phyloP scores from a whole-genome alignment of 30 jellyfish, hydroid and myxozoan species.

The Rhopilema esculentum region DNA sequence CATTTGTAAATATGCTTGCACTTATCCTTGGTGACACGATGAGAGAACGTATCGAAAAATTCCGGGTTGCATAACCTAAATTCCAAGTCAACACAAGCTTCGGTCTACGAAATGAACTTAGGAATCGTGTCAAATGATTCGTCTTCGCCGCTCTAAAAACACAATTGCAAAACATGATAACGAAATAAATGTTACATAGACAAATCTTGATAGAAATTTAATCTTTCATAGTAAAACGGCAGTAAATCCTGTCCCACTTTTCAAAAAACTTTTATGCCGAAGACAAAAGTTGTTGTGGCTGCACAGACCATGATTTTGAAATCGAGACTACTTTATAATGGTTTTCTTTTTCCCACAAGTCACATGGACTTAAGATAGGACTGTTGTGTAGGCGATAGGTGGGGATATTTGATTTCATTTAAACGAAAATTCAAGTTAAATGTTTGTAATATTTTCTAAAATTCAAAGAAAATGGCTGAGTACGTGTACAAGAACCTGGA shows the following conservation, averaged over 20 bases:
- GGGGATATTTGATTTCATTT: too few species aligned
- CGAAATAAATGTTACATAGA: too few species aligned
- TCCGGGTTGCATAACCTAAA: not conserved
- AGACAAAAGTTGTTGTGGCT: not conserved
- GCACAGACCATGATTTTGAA: not conserved
- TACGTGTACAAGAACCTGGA: conserved; percentile 87
- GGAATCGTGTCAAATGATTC: not conserved
- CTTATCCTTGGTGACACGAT: not conserved
- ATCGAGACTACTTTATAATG: not conserved
- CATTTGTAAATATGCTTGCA: not conserved
- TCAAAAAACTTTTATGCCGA: too few species aligned
- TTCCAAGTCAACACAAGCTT: not conserved
- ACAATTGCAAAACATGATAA: not conserved
- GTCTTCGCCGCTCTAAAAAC: not conserved
- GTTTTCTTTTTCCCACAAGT: not conserved
- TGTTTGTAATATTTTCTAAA: too few species aligned
- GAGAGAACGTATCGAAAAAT: not conserved
- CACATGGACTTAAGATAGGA: too few species aligned
- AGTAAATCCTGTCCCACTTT: too few species aligned
- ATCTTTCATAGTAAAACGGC: too few species aligned
- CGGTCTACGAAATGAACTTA: not conserved
- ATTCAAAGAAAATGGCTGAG: conserved; percentile 93
- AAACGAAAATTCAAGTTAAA: too few species aligned
- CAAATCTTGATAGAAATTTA: too few species aligned
- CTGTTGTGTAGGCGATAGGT: too few species aligned